Evolutionary conservation across 2,113 vertebrate species (phyloP).

Genomic region (Pyrgilauda ruficollis): DNA sequence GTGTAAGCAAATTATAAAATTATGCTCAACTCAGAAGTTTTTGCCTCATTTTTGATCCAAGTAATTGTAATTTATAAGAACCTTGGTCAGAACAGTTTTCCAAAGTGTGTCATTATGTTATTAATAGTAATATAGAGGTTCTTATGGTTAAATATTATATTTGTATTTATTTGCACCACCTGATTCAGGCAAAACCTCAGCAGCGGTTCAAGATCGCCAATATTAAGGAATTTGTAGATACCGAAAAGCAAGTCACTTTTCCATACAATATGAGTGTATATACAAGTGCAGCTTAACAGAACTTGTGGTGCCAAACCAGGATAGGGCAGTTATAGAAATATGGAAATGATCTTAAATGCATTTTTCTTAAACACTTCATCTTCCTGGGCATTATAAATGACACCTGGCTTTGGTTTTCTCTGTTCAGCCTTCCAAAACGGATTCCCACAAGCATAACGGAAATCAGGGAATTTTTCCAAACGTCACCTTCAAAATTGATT

Average conservation of each 20-base stretch:
- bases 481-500: neutral
- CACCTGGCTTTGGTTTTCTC: neutral
- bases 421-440: neutral
- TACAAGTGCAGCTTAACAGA: neutral
- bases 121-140: neutral
- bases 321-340: neutral
- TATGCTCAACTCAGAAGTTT: neutral
- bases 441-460: neutral
- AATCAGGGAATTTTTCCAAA: neutral
- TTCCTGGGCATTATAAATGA: neutral
- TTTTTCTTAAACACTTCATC: neutral
- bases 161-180: neutral
- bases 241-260: neutral
- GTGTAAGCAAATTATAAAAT: neutral
- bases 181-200: neutral
- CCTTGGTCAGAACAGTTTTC: neutral
- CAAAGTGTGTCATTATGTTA: neutral
- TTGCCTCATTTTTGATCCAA: neutral
- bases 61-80: neutral
- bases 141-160: neutral
- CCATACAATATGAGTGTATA: neutral
- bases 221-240: neutral
- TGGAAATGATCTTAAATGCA: neutral
- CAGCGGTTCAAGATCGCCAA: neutral
- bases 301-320: neutral